phyloP scores from a whole-genome alignment of 2,888 invertebrate genomes.

The Lasius platythorax region DNA sequence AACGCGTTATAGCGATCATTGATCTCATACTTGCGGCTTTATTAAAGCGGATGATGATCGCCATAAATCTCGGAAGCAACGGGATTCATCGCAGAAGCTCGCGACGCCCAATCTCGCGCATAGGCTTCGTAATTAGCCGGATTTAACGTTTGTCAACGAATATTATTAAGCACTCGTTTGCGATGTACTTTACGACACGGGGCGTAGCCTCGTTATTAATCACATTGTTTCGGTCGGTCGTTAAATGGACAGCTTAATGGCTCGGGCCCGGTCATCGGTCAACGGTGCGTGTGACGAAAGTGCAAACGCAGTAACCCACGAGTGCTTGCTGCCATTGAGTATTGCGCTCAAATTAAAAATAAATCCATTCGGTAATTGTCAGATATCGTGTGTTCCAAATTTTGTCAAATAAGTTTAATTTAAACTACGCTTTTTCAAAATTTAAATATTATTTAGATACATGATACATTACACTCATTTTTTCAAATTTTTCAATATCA shows the following conservation, averaged over 20 bases:
- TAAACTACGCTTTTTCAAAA: not conserved
- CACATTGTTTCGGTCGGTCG: conserved; percentile 73
- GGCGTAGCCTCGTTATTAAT: conserved; percentile 77
- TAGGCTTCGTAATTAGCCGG: conserved; percentile 56
- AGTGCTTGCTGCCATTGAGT: not conserved
- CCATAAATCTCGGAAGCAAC: conserved; percentile 48
- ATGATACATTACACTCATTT: not conserved
- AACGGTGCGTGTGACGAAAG: conserved; percentile 74
- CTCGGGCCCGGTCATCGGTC: conserved; percentile 73
- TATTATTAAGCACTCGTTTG: conserved; percentile 57
- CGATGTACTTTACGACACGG: conserved; percentile 56
- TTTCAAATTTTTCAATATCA: not conserved
- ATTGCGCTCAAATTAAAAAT: conserved; percentile 2
- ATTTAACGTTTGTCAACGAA: conserved; percentile 62
- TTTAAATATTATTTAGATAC: not conserved
- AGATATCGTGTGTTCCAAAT: not conserved
- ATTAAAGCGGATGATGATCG: conserved; percentile 17
- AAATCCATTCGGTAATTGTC: conserved; percentile 15
- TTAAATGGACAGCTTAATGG: conserved; percentile 73
- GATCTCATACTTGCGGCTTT: conserved; percentile 18
- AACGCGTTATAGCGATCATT: conserved; percentile 11
- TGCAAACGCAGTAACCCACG: not conserved
- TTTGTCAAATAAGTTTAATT: not conserved
- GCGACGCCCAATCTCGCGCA: conserved; percentile 36
- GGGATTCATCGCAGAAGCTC: conserved; percentile 13